Evolutionary conservation across 1,140 invertebrate species (phyloP), one percentile per base, ranked within the genome.

Genomic region (Fopius arisanus): DNA sequence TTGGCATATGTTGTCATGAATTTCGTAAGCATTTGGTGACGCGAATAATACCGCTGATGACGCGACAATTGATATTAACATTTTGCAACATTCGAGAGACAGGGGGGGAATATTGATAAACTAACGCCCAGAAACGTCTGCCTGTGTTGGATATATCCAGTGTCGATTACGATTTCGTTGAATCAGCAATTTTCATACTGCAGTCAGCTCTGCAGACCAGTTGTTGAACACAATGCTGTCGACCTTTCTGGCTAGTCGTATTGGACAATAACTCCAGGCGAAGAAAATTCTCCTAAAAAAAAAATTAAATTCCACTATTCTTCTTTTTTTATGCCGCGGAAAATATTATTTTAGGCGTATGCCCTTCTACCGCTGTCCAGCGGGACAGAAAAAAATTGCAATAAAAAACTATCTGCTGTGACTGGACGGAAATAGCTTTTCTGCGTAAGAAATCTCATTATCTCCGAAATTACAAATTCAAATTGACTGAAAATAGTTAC

Each of bases 81-180:
- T 70, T 59, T 51, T 31, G 48, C 28, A 16, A 69, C 67, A 54
- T 40, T 23, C 51, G 14, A 21, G 10, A 31, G 65, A 19, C 37
- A 41, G 29, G 19, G 33, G 31, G 10, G 31, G 70, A 72, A 72
- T 72, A 72, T 72, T 72, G 59, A 72, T 72, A 72, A 65, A 31
- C n/a, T 29, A 65, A 65, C n/a, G 14, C 28, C 26, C 62, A 28
- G 26, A 29, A 65, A 48, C 28, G 62, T 65, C 62, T 29, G 29
- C 7, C 54, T 14, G n/a, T 26, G 23, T 23, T 31, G 62, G 26
- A 65, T 33, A 65, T 33, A 65, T 65, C 62, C 29, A 7, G 62
- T n/a, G 62, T 65, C 62, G 62, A 65, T 65, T 65, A 65, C 28
- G 28, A 65, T 31, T 59, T 65, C 29, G 62, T 65, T 33, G 29